A percentile compares a stretch with the other conserved stretches of the same genome.
Conservation (phyloP, 53 echinoderm and acorn worm species). For the Henricia sp. region DNA sequence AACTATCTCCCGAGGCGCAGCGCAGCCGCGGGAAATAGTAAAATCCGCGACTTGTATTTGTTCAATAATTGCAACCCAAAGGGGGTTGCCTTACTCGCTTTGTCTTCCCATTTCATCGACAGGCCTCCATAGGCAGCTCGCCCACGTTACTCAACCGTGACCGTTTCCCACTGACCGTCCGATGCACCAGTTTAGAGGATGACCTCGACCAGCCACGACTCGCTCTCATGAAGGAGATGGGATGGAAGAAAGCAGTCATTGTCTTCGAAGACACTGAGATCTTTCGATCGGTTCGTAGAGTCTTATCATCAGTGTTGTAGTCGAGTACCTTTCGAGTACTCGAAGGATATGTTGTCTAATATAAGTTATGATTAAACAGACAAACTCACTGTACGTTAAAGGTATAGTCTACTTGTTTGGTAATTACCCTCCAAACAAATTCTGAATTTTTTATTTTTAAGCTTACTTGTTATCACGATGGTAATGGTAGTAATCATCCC, state of each 20-base stretch:
- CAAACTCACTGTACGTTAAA: no score
- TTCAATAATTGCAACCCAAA: not conserved
- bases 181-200: slow-evolving; percentile 49
- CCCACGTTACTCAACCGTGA: slow-evolving; percentile 48
- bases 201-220: slow-evolving; percentile 54
- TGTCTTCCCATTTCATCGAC: not conserved
- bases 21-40: not conserved
- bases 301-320: no score
- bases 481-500: no score
- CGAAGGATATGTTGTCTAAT: no score
- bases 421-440: no score
- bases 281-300: slow-evolving; percentile 72
- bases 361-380: no score
- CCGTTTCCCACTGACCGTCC: slow-evolving; percentile 64
- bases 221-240: slow-evolving; percentile 66
- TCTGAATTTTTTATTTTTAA: no score
- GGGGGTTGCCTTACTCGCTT: not conserved
- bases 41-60: not conserved
- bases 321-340: no score
- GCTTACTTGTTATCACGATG: no score
- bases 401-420: no score
- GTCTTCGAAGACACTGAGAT: slow-evolving; percentile 73
- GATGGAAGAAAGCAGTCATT: slow-evolving; percentile 64
- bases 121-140: slow-evolving; percentile 64
- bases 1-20: not conserved